Evolutionary conservation across 2,888 invertebrate species (phyloP).

Genomic region (Andrena haemorrhoa): DNA sequence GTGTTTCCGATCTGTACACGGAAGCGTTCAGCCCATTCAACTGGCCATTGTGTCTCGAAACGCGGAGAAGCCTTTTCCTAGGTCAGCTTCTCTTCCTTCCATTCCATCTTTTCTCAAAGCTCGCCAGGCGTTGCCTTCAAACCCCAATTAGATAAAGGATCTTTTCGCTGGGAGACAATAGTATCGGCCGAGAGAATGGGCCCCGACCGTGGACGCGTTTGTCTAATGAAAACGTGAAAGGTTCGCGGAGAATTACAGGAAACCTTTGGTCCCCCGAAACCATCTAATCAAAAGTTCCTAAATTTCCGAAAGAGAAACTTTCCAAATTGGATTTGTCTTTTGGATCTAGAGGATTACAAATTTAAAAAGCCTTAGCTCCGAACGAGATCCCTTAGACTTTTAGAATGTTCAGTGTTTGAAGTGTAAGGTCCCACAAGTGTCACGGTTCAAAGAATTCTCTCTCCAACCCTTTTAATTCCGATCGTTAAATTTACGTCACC

Average conservation of each 20-base stretch:
- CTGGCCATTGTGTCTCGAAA: slow-evolving; percentile 57
- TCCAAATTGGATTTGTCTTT: not conserved
- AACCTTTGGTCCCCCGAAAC: slow-evolving; percentile 10
- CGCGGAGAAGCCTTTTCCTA: slow-evolving; percentile 54
- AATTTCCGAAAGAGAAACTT: no score
- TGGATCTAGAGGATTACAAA: not conserved
- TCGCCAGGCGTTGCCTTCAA: slow-evolving; percentile 47
- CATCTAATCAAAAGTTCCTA: not conserved
- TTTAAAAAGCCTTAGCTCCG: not conserved
- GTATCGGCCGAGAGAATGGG: not conserved
- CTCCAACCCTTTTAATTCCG: slow-evolving; percentile 49
- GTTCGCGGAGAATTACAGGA: not conserved
- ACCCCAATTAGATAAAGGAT: slow-evolving; percentile 57
- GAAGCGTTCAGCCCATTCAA: slow-evolving; percentile 47
- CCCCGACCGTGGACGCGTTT: not conserved
- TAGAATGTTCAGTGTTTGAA: not conserved
- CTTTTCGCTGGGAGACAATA: slow-evolving; percentile 36
- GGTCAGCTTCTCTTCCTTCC: slow-evolving; percentile 53
- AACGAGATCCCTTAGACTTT: not conserved
- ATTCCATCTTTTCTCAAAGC: slow-evolving; percentile 54
- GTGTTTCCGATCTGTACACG: slow-evolving; percentile 42
- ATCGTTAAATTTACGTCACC: slow-evolving; percentile 58
- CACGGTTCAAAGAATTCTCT: slow-evolving; percentile 31
- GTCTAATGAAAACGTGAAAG: slow-evolving; percentile 15
- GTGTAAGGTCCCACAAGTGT: not conserved